Conservation (phyloP, 2,113 vertebrate genomes). For the Tauraco erythrolophus region DNA sequence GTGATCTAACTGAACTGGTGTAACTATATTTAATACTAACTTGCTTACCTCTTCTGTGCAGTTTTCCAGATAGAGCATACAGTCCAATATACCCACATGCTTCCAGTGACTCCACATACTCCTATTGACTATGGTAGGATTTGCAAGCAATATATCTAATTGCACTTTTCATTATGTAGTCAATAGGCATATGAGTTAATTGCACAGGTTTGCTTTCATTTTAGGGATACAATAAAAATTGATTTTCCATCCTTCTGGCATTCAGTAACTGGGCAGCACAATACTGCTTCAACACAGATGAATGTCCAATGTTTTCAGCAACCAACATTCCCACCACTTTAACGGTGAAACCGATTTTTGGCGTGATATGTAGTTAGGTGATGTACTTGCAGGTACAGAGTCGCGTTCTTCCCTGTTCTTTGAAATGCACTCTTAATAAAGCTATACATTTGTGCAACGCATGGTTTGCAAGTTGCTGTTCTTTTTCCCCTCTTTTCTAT, state of each 20-base stretch:
- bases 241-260: conserved; percentile 28
- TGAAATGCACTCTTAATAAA: background rate
- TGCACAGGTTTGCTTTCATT: conserved; percentile 15
- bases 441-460: background rate
- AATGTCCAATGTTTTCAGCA: background rate
- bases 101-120: background rate
- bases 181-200: conserved; percentile 44
- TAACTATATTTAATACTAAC: conserved; percentile 59
- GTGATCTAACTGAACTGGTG: conserved; percentile 1
- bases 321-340: background rate
- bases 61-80: background rate
- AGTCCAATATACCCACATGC: background rate
- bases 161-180: conserved; percentile 51
- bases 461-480: background rate
- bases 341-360: background rate
- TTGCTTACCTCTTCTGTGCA: conserved; percentile 25
- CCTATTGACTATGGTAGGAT: background rate
- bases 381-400: background rate
- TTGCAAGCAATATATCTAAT: conserved; percentile 61
- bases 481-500: rapidly evolving
- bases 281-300: background rate
- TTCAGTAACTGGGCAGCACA: background rate
- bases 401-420: background rate
- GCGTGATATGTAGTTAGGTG: background rate
- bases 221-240: background rate